phyloP scores from a whole-genome alignment of 2,888 invertebrate species.

The Allophyes oxyacanthae region DNA sequence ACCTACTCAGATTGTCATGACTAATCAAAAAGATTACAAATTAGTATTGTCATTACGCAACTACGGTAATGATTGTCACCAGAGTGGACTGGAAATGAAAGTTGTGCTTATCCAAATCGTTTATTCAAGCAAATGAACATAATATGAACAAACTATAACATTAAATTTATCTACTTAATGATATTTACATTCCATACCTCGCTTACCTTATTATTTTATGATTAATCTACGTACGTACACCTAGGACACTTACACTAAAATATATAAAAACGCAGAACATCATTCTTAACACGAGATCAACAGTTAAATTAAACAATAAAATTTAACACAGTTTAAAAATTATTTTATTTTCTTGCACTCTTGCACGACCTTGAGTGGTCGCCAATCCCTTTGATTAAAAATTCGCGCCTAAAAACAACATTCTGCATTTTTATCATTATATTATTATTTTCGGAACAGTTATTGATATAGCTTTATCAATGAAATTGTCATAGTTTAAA shows the following conservation, averaged over 20 bases:
- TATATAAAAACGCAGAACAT: conserved; percentile 80
- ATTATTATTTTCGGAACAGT: conserved; percentile 73
- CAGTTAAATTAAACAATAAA: conserved; percentile 56
- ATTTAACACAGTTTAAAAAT: conserved; percentile 63
- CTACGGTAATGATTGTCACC: conserved; percentile 22
- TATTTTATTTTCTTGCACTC: conserved; percentile 51
- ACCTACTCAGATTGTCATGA: conserved; percentile 47
- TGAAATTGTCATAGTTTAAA: conserved; percentile 69
- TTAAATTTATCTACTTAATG: conserved; percentile 89
- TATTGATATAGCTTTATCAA: conserved; percentile 71
- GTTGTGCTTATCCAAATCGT: conserved; percentile 85
- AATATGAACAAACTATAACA: conserved; percentile 89
- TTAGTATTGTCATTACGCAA: conserved; percentile 50
- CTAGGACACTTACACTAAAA: conserved; percentile 80
- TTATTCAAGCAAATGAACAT: conserved; percentile 89
- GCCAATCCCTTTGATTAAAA: conserved; percentile 47
- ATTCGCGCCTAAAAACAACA: conserved; percentile 69
- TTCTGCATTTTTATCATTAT: conserved; percentile 84
- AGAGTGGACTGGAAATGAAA: conserved; percentile 65
- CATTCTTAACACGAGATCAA: conserved; percentile 63
- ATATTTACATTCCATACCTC: conserved; percentile 88
- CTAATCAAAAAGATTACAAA: conserved; percentile 45
- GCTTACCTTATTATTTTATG: conserved; percentile 77
- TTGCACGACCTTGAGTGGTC: conserved; percentile 41
- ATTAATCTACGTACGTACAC: conserved; percentile 80